phyloP scores from a whole-genome alignment of 1,140 invertebrate genomes.

The Pachypeltis micranthus region DNA sequence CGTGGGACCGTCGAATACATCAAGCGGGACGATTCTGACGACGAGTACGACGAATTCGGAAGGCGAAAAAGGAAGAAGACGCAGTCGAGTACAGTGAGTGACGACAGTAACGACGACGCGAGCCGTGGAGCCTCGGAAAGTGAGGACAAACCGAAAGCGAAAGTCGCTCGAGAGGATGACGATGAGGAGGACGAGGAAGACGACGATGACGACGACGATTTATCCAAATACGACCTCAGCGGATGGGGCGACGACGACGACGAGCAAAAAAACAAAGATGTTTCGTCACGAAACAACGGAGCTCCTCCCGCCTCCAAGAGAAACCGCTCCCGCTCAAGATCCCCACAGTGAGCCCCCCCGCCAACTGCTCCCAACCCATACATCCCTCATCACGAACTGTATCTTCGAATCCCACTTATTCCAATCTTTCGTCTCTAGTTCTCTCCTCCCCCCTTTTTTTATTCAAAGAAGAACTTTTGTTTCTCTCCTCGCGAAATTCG shows the following conservation, averaged over 20 bases:
- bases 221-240: conserved; percentile 71
- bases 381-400: too few species aligned
- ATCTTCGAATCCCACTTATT: too few species aligned
- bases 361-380: too few species aligned
- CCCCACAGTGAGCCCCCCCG: too few species aligned
- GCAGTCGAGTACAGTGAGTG: conserved; percentile 48
- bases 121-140: conserved; percentile 33
- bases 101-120: conserved; percentile 54
- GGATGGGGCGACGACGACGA: conserved; percentile 41
- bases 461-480: too few species aligned
- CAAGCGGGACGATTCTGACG: conserved; percentile 72
- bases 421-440: too few species aligned
- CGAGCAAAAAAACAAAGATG: conserved; percentile 22
- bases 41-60: conserved; percentile 78
- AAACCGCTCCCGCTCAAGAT: neutral
- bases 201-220: conserved; percentile 55
- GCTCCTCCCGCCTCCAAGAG: neutral
- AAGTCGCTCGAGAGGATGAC: conserved; percentile 33
- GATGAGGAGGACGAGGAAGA: conserved; percentile 39
- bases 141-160: conserved; percentile 24
- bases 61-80: conserved; percentile 23
- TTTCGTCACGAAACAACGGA: conserved; percentile 4
- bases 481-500: too few species aligned
- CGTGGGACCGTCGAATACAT: conserved; percentile 87
- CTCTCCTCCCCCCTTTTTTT: too few species aligned